Conservation (phyloP, 2,888 invertebrate species). For the Micropterix aruncella region DNA sequence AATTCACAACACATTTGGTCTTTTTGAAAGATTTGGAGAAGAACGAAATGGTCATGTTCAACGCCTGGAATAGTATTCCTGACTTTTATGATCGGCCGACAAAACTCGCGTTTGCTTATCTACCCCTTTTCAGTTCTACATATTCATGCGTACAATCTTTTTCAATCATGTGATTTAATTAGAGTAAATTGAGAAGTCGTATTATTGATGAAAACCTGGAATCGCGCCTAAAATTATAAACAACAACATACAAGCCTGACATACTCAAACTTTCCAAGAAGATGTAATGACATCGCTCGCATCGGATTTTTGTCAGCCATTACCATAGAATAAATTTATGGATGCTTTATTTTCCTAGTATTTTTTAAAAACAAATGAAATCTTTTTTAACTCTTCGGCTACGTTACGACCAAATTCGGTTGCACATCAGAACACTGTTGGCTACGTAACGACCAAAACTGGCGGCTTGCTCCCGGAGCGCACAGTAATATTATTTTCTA, state of each 20-base stretch:
- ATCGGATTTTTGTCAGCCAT: no score
- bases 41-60: conserved; percentile 1
- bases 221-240: conserved; percentile 12
- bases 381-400: no score
- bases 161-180: conserved; percentile 12
- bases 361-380: no score
- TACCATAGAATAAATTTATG: no score
- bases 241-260: conserved; percentile 9
- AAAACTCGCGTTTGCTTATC: conserved; percentile 1
- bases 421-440: no score
- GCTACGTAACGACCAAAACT: no score
- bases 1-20: conserved; percentile 4
- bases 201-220: conserved; percentile 12
- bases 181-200: conserved; percentile 13
- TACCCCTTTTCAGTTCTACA: conserved; percentile 1
- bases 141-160: conserved; percentile 11
- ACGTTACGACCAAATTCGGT: no score
- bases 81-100: conserved; percentile 1
- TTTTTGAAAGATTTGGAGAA: conserved; percentile 1
- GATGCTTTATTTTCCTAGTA: no score
- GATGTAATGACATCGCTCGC: no score
- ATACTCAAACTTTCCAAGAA: conserved; percentile 3
- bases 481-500: no score
- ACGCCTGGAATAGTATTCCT: conserved; percentile 3
- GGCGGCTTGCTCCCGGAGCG: no score